phyloP scores from a whole-genome alignment of 2,113 vertebrate genomes.

The Colistium nudipinnis region DNA sequence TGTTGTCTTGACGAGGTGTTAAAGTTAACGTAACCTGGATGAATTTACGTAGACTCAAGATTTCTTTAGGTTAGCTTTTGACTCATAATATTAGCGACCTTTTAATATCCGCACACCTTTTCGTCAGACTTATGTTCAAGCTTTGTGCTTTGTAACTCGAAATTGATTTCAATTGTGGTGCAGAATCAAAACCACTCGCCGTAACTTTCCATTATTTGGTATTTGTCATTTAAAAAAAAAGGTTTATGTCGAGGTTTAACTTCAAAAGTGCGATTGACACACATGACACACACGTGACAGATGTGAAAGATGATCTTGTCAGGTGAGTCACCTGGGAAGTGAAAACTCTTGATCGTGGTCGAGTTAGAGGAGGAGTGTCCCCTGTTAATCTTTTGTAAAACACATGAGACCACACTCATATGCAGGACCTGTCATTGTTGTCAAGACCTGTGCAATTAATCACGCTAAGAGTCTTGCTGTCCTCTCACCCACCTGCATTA shows the following conservation, averaged over 20 bases:
- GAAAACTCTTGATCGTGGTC: conserved; percentile 42
- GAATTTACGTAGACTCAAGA: background rate
- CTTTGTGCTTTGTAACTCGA: too few relatives aligned
- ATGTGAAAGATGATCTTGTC: conserved; percentile 63
- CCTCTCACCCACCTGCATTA: background rate
- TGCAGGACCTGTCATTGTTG: conserved; percentile 21
- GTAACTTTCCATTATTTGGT: too few relatives aligned
- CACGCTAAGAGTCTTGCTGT: background rate
- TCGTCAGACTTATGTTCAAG: background rate
- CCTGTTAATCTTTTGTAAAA: conserved; percentile 39
- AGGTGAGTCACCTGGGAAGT: conserved; percentile 71
- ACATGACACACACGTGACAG: too few relatives aligned
- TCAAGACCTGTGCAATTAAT: conserved; percentile 24
- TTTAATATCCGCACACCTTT: background rate
- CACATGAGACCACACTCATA: conserved; percentile 27
- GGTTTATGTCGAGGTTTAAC: background rate
- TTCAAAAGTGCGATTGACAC: background rate
- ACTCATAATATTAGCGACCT: background rate
- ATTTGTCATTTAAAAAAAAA: background rate
- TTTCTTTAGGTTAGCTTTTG: background rate
- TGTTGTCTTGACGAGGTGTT: conserved; percentile 35
- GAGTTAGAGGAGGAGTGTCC: conserved; percentile 50
- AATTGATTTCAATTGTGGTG: too few relatives aligned
- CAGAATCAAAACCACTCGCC: too few relatives aligned
- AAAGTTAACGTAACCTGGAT: conserved; percentile 13